phyloP scores from a whole-genome alignment of 2,797 vertebrate genomes.

The Lepilemur ruficaudatus region DNA sequence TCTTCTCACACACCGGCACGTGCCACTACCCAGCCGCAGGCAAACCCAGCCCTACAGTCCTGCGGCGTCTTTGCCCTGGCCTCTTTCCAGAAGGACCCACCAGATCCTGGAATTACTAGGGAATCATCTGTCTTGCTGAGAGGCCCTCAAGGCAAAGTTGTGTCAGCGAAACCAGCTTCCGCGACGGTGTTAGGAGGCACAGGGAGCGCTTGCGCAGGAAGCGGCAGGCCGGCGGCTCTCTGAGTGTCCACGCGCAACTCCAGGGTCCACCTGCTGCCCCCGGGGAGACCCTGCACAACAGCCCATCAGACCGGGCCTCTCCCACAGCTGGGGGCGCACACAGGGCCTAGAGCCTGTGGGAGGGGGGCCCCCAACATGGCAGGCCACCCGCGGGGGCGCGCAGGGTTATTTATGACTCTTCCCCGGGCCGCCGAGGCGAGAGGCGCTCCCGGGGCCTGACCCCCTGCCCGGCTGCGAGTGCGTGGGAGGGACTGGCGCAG shows the following conservation, averaged over 20 bases:
- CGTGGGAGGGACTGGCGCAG: neutral
- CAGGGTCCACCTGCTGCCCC: rapidly evolving
- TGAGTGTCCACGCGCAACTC: rapidly evolving
- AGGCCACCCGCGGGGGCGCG: neutral
- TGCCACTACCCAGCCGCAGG: rapidly evolving
- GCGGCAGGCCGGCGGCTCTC: rapidly evolving
- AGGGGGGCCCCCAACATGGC: rapidly evolving
- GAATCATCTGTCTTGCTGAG: rapidly evolving
- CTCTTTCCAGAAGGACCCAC: too few relatives aligned
- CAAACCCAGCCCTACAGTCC: rapidly evolving
- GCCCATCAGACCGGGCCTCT: rapidly evolving
- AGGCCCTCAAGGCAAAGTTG: neutral
- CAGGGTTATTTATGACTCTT: neutral
- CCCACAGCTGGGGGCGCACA: rapidly evolving
- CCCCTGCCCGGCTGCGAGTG: neutral
- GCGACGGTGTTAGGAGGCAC: rapidly evolving
- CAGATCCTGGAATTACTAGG: rapidly evolving
- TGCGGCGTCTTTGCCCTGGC: rapidly evolving
- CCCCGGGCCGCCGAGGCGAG: neutral
- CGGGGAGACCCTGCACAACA: rapidly evolving
- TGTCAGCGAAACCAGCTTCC: neutral
- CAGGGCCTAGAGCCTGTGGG: rapidly evolving
- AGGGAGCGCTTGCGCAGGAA: rapidly evolving
- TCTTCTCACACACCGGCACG: rapidly evolving
- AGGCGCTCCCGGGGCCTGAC: neutral